Evolutionary conservation across 2,888 invertebrate species (phyloP).

Genomic region (Steinernema carpocapsae): DNA sequence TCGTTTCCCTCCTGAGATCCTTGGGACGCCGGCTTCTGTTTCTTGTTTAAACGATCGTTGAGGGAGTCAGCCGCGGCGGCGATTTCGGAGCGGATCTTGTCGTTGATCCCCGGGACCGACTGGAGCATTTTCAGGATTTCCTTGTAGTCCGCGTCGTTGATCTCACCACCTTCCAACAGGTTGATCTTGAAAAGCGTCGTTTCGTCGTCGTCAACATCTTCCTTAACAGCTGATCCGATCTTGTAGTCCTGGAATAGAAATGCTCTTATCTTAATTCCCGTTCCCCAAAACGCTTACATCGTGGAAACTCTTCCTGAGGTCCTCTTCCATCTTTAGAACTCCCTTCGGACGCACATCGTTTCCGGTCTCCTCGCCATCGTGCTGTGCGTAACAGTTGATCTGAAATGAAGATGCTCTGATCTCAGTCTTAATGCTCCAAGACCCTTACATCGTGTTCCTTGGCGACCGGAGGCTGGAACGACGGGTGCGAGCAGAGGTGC

Average conservation of each 20-base stretch:
- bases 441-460: slow-evolving; percentile 55
- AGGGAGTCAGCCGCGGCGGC: too few species aligned
- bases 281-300: not conserved
- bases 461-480: slow-evolving; percentile 72
- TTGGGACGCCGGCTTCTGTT: not conserved
- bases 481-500: slow-evolving; percentile 85
- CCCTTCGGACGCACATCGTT: slow-evolving; percentile 60
- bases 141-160: not conserved
- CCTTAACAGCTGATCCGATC: not conserved
- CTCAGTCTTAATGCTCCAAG: too few species aligned
- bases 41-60: not conserved
- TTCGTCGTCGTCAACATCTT: slow-evolving; percentile 3
- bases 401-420: too few species aligned
- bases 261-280: not conserved
- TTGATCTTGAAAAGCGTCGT: slow-evolving; percentile 8
- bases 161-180: not conserved
- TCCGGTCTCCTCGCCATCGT: slow-evolving; percentile 61
- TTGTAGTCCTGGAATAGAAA: slow-evolving; percentile 2
- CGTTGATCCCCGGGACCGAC: not conserved
- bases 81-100: too few species aligned
- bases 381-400: slow-evolving; percentile 60
- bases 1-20: not conserved
- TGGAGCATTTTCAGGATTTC: not conserved
- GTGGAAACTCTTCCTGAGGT: slow-evolving; percentile 36
- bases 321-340: slow-evolving; percentile 44